Evolutionary conservation across 2,113 vertebrate genomes (phyloP).

Genomic region (Cavia aperea): DNA sequence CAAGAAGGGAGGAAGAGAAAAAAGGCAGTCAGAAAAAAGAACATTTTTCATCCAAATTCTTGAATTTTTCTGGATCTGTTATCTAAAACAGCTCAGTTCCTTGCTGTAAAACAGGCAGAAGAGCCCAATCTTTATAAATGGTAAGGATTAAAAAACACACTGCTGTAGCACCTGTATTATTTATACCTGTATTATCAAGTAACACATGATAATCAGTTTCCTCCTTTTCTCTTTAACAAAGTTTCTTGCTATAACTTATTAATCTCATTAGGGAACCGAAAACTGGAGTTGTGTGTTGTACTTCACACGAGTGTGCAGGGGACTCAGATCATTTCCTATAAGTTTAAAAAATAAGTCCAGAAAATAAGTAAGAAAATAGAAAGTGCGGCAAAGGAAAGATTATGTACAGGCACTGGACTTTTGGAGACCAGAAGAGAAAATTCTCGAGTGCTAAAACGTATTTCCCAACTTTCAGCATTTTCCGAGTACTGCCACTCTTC

Average conservation of each 20-base stretch:
- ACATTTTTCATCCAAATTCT: not conserved
- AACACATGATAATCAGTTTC: not conserved
- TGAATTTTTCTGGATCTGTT: not conserved
- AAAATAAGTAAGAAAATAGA: not conserved
- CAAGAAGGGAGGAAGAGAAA: not conserved
- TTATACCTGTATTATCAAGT: not conserved
- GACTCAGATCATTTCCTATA: not conserved
- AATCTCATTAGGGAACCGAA: not conserved
- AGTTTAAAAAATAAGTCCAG: too few species aligned
- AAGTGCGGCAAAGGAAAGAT: not conserved
- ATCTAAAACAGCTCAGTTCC: not conserved
- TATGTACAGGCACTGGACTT: not conserved
- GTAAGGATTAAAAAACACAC: not conserved
- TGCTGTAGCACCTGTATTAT: fast-evolving
- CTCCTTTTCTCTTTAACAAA: not conserved
- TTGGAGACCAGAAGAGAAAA: not conserved
- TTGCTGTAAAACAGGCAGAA: not conserved
- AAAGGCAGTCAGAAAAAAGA: not conserved
- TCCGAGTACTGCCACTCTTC: not conserved
- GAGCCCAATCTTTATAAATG: too few species aligned
- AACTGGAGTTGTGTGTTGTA: not conserved
- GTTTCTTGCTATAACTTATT: not conserved
- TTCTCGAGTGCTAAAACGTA: not conserved
- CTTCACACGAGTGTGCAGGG: not conserved
- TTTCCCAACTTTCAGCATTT: not conserved